phyloP scores from a whole-genome alignment of 2,888 invertebrate genomes.

The Dione vanillae region DNA sequence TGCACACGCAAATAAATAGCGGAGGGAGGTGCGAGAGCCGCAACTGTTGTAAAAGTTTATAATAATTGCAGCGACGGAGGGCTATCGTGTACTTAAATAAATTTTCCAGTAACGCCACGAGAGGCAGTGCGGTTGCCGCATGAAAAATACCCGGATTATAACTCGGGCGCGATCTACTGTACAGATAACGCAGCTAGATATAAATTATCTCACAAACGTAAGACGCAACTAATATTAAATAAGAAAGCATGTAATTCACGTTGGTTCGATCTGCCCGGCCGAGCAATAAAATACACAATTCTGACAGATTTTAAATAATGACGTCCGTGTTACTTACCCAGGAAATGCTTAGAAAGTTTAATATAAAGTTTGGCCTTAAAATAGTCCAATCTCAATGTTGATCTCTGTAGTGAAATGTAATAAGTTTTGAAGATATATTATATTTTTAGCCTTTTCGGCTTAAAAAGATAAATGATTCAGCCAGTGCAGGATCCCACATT shows the following conservation, averaged over 20 bases:
- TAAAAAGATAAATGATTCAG: conserved; percentile 26
- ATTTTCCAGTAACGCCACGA: conserved; percentile 66
- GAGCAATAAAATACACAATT: conserved; percentile 80
- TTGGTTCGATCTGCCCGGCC: conserved; percentile 71
- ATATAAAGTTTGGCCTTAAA: conserved; percentile 65
- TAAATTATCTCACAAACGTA: conserved; percentile 82
- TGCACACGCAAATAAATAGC: conserved; percentile 42
- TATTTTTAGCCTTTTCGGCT: conserved; percentile 23
- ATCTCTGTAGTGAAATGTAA: conserved; percentile 63
- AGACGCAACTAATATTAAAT: conserved; percentile 82
- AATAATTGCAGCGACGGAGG: conserved; percentile 71
- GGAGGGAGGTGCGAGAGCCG: conserved; percentile 25
- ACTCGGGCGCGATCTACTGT: conserved; percentile 76
- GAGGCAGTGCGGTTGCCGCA: conserved; percentile 62
- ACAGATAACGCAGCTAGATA: conserved; percentile 77
- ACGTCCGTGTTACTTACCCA: conserved; percentile 71
- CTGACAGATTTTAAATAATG: conserved; percentile 84
- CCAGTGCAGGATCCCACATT: conserved; percentile 28
- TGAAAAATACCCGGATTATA: conserved; percentile 84
- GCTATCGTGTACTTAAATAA: conserved; percentile 69
- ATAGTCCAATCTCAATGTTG: conserved; percentile 62
- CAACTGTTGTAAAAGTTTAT: conserved; percentile 47
- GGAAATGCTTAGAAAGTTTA: conserved; percentile 80
- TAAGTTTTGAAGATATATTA: conserved; percentile 40
- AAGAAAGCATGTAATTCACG: conserved; percentile 83